These are phyloP conservation scores for Nettapus auritus DNA, from an alignment of 2,113 vertebrate species.

Conservation along the genomic window DNA sequence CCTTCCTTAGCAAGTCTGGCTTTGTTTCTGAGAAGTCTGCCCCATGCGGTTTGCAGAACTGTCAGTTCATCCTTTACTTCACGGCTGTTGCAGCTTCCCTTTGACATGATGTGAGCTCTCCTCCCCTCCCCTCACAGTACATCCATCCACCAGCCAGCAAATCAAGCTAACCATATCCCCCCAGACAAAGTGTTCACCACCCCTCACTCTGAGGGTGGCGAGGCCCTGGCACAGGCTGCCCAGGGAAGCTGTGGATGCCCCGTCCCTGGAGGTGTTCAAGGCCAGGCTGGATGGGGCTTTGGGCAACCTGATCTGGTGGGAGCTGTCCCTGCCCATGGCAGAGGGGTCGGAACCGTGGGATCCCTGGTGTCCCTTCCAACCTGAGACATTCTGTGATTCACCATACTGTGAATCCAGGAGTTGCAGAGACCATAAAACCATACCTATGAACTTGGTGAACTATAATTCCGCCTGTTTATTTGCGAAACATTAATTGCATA, in stretches of 20 bases:
- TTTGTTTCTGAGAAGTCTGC: background rate
- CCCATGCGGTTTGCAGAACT: background rate
- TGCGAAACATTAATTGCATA: background rate
- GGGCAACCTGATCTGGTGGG: too few relatives aligned
- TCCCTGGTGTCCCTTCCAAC: too few relatives aligned
- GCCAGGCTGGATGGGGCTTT: too few relatives aligned
- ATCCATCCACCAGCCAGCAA: background rate
- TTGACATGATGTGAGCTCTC: background rate
- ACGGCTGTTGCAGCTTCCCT: background rate
- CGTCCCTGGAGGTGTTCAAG: too few relatives aligned
- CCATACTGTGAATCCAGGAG: background rate
- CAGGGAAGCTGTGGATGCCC: too few relatives aligned
- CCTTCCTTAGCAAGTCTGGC: background rate
- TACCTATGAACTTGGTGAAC: background rate
- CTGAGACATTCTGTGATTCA: background rate
- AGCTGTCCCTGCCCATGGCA: too few relatives aligned
- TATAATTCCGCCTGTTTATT: background rate
- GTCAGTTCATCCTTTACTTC: background rate
- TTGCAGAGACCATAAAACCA: background rate
- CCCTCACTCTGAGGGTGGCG: too few relatives aligned
- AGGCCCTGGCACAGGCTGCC: too few relatives aligned
- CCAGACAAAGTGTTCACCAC: background rate
- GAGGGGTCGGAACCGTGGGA: too few relatives aligned
- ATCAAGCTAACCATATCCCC: background rate
- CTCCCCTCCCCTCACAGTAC: background rate